Conservation (phyloP, 2,888 invertebrate genomes). For the Diarsia rubi region DNA sequence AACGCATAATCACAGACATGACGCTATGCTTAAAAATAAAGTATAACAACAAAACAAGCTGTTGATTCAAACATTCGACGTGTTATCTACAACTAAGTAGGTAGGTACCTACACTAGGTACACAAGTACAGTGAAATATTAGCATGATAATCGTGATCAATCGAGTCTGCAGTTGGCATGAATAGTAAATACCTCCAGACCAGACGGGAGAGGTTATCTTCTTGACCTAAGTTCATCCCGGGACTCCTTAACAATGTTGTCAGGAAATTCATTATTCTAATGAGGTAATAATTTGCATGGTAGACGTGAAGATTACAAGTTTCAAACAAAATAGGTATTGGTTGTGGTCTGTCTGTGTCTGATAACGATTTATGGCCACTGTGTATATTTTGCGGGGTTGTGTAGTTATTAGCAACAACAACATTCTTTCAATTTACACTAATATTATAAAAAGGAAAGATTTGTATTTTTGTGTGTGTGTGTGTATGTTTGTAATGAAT, state of each 20-base stretch:
- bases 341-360: slow-evolving; percentile 19
- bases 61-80: slow-evolving; percentile 50
- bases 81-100: slow-evolving; percentile 46
- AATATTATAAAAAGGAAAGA: no score
- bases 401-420: background rate
- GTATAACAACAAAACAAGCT: slow-evolving; percentile 46
- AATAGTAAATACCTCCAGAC: slow-evolving; percentile 39
- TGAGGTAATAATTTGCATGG: slow-evolving; percentile 47
- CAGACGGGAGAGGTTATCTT: slow-evolving; percentile 60
- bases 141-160: slow-evolving; percentile 58
- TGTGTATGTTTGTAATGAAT: no score
- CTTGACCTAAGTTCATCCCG: slow-evolving; percentile 50
- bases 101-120: slow-evolving; percentile 8
- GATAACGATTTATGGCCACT: slow-evolving; percentile 12
- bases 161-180: slow-evolving; percentile 37
- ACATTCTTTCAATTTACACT: no score
- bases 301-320: slow-evolving; percentile 30
- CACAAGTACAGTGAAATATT: slow-evolving; percentile 47
- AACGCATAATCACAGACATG: slow-evolving; percentile 30
- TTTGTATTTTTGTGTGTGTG: no score
- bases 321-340: slow-evolving; percentile 23
- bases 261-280: slow-evolving; percentile 56
- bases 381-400: background rate
- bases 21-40: slow-evolving; percentile 51
- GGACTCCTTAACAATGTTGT: slow-evolving; percentile 45